Evolutionary conservation across 2,888 invertebrate genomes (phyloP), one percentile per base, ranked within the genome.

Genomic region (Archips crataeganus): DNA sequence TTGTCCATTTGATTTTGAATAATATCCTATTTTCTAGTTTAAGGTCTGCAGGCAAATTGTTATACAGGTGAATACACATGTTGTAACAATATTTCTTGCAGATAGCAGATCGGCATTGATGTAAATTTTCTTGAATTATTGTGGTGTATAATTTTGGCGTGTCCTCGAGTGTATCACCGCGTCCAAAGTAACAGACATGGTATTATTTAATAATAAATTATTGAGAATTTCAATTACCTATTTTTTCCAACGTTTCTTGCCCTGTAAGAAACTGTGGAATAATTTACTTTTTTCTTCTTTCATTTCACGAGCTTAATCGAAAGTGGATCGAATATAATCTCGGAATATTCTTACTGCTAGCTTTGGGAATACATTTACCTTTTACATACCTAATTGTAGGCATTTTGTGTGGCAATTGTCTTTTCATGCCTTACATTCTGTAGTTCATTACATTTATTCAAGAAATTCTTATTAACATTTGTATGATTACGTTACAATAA

Each of bases 191-290:
- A 73, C 64, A 73, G 68, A 60, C 73, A 73, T 59, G 63, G 49
- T 69, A 73, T 69, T 64, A 73, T 73, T 64, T 64, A 73, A 73
- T 73, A 73, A 73, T 73, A 73, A 59, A 73, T 69, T 73, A 73
- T 64, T 73, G 73, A 68, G 59, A 64, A 64, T 69, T 73, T 69
- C 73, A 64, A 64, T 59, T 69, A 69, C 73, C 59, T 60, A 68
- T 72, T 72, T 72, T 72, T 68, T 49, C 68, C 73, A 67, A 54
- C 36, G 62, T 67, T 45, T 47, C 36, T 63, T 68, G 63, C 63
- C 36, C 45, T 63, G 57, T 42, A 45, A 49, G 63, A 70, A 70
- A 75, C 62, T 71, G 68, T 23, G 36, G 60, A 75, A 71, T 71
- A 68, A 67, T 75, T 71, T 67, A 71, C 51, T 63, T 47, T 51